phyloP scores from a whole-genome alignment of 2,888 invertebrate species.

The Crioceris asparagi region DNA sequence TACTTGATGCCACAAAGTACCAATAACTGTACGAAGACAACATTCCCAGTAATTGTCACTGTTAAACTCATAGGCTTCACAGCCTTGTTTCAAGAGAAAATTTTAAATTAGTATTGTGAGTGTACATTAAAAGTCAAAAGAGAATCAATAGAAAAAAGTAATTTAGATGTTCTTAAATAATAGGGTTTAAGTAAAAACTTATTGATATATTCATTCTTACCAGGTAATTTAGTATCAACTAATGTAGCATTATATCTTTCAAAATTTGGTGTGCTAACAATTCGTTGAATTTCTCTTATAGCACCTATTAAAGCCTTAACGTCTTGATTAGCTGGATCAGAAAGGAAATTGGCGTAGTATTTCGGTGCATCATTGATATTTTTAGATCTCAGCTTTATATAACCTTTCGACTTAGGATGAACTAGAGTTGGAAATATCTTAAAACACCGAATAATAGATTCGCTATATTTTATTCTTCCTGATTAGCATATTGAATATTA shows the following conservation, averaged over 20 bases:
- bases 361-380: slow-evolving; percentile 62
- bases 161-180: too few species aligned
- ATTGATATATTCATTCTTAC: too few species aligned
- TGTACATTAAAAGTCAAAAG: too few species aligned
- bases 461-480: too few species aligned
- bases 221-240: slow-evolving; percentile 16
- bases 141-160: too few species aligned
- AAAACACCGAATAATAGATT: slow-evolving; percentile 12
- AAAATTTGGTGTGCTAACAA: slow-evolving; percentile 40
- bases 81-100: too few species aligned
- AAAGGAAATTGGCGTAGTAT: slow-evolving; percentile 71
- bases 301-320: slow-evolving; percentile 31
- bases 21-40: slow-evolving; percentile 37
- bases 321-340: slow-evolving; percentile 46
- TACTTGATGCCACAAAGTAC: slow-evolving; percentile 43
- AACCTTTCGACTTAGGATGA: slow-evolving; percentile 58
- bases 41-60: slow-evolving; percentile 45
- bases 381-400: slow-evolving; percentile 52
- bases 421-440: slow-evolving; percentile 56
- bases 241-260: slow-evolving; percentile 26
- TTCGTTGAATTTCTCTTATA: slow-evolving; percentile 41
- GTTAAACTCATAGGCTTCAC: slow-evolving; percentile 29
- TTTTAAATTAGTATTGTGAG: too few species aligned
- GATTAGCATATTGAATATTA: slow-evolving; percentile 8
- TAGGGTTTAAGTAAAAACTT: too few species aligned